Evolutionary conservation across 2,888 invertebrate species (phyloP).

Genomic region (Agrotis exclamationis): DNA sequence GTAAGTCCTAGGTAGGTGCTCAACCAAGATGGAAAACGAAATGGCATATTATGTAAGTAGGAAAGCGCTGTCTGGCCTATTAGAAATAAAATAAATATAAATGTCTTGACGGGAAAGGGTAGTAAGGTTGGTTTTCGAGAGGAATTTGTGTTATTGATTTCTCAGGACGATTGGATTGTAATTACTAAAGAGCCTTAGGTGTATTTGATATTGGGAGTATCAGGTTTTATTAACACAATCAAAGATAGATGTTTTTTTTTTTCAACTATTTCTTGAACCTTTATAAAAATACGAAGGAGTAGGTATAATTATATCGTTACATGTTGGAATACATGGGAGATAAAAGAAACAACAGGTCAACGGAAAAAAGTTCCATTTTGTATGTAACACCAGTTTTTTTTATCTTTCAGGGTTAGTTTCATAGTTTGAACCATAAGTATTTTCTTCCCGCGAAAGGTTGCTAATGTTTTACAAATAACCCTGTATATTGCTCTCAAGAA

Average conservation of each 20-base stretch:
- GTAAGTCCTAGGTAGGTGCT: conserved; percentile 12
- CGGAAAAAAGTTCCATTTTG: too few species aligned
- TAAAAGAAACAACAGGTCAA: too few species aligned
- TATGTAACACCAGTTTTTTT: too few species aligned
- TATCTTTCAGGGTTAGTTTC: too few species aligned
- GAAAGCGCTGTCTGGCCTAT: conserved; percentile 6
- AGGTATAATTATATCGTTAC: too few species aligned
- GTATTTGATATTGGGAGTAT: background rate
- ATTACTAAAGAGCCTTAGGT: background rate
- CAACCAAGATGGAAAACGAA: conserved; percentile 33
- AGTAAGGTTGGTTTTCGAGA: background rate
- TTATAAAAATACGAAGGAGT: too few species aligned
- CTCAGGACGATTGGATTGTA: background rate
- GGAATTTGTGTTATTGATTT: conserved; percentile 20
- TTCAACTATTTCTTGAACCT: background rate
- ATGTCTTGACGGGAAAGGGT: background rate
- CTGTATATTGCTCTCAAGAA: too few species aligned
- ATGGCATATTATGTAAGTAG: conserved; percentile 39
- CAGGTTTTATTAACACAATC: background rate
- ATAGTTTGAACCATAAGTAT: too few species aligned
- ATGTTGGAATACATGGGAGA: too few species aligned
- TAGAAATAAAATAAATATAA: conserved; percentile 22
- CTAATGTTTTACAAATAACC: too few species aligned
- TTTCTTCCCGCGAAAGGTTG: too few species aligned
- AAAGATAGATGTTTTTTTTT: background rate